Base-by-base conservation (phyloP, 2,888 invertebrate genomes). In the Temnothorax rugatulus region DNA sequence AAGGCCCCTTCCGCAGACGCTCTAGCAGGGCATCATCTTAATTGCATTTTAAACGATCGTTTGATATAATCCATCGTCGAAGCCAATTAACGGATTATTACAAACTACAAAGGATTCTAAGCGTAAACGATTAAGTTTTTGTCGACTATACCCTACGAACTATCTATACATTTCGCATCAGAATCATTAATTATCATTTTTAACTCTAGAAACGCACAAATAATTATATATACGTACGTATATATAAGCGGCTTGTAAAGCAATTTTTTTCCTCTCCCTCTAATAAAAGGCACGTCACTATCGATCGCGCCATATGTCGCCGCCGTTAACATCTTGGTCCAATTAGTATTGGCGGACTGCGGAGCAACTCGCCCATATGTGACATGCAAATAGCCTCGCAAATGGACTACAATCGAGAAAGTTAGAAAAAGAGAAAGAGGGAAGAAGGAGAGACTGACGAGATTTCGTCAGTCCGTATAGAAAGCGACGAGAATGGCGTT, bases 381-480 rank as follows among this genome's bases (percentile, higher is more conserved):
- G 34, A 38, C 75, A 44, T 47, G 63, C 47, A 15, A 63, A 44
- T 50, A 21, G 21, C 4, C 18, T 25, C 47, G 47, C 34, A 38
- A 64, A 38, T 21, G 29, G 29, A 38, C n/a, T 15, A 34, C 50
- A 63, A 34, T 34, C 9, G 21, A 34, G 66, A 76, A 59, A 52
- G 68, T 50, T 25, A 9, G 41, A 64, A 38, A 41, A 25, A 18
- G n/a, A 34, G 18, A 47, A 41, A 41, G 21, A 21, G 18, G 9
- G 25, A 9, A 41, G n/a, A 7, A 29, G 25, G 25, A 13, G 25
- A n/a, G n/a, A n/a, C n/a, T n/a, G n/a, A 50, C 8, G 59, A 15
- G 50, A 77, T 54, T 29, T 77, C 71, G 29, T 69, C 15, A 64
- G 41, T 50, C 18, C 38, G 52, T 68, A 68, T 29, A 29, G n/a